Conservation (phyloP, 2,888 invertebrate genomes). For the Cerceris rybyensis region DNA sequence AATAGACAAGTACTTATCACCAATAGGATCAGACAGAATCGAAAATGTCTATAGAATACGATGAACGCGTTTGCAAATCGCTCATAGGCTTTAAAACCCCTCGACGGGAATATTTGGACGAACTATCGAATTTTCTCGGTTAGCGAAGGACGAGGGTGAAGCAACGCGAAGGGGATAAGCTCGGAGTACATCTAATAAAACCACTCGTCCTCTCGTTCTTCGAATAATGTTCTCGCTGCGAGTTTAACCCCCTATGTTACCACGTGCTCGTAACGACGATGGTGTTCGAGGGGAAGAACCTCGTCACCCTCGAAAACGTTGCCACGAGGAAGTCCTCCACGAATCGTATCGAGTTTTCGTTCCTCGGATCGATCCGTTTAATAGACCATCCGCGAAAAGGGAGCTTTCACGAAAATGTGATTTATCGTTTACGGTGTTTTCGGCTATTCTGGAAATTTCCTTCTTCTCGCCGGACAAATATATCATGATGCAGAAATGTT, state of each 20-base stretch:
- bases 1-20: too few relatives aligned
- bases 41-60: too few relatives aligned
- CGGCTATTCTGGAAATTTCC: too few relatives aligned
- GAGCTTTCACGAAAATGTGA: not conserved
- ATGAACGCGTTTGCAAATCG: too few relatives aligned
- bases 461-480: not conserved
- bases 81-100: too few relatives aligned
- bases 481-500: not conserved
- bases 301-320: not conserved
- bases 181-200: conserved; percentile 59
- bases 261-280: conserved; percentile 53
- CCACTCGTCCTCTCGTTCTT: conserved; percentile 52
- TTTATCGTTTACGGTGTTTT: too few relatives aligned
- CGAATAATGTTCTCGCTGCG: conserved; percentile 41
- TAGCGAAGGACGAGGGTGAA: conserved; percentile 18
- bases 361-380: conserved; percentile 2
- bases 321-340: not conserved
- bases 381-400: not conserved
- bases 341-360: not conserved
- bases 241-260: conserved; percentile 29
- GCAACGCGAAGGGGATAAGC: conserved; percentile 30
- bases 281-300: conserved; percentile 5
- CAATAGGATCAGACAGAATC: too few relatives aligned
- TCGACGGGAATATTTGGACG: not conserved
- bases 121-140: conserved; percentile 17